Conservation (phyloP, 2,888 invertebrate species). For the Diachrysia chrysitis region DNA sequence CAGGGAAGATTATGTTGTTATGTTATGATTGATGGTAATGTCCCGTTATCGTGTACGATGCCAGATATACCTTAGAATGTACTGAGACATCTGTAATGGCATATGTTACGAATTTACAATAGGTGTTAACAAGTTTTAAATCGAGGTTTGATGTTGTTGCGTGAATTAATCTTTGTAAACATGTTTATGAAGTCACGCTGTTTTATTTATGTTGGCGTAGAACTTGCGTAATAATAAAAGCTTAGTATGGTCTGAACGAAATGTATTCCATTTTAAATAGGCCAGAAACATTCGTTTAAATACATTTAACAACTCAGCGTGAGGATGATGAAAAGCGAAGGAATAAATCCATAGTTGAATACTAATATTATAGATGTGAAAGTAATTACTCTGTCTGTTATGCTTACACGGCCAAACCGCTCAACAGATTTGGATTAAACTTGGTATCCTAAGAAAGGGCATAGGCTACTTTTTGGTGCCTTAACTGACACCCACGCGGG, state of each 20-base stretch:
- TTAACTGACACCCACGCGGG: no score
- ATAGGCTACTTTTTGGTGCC: no score
- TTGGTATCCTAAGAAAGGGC: no score
- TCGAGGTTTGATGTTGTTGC: slow-evolving; percentile 39
- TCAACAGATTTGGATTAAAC: no score
- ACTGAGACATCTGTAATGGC: slow-evolving; percentile 47
- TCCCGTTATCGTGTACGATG: slow-evolving; percentile 51
- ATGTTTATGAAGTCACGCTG: slow-evolving; percentile 24
- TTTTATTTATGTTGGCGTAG: slow-evolving; percentile 28
- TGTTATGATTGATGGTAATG: slow-evolving; percentile 59
- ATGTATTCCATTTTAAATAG: not conserved
- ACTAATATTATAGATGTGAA: no score
- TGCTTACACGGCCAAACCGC: no score
- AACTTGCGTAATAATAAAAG: slow-evolving; percentile 1
- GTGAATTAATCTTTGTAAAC: slow-evolving; percentile 49
- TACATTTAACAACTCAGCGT: slow-evolving; percentile 10
- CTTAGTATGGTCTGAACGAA: not conserved
- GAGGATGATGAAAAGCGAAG: not conserved
- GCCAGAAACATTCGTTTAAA: not conserved
- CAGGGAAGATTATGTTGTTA: slow-evolving; percentile 37
- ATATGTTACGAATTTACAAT: slow-evolving; percentile 37
- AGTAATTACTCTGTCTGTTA: no score
- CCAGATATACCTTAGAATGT: slow-evolving; percentile 36
- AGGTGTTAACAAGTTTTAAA: slow-evolving; percentile 51
- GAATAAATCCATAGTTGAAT: no score